Percentiles rank a stretch among this genome's conserved stretches.
Evolutionary conservation across 2,888 invertebrate genomes (phyloP).

Genomic region (Diaperis boleti): DNA sequence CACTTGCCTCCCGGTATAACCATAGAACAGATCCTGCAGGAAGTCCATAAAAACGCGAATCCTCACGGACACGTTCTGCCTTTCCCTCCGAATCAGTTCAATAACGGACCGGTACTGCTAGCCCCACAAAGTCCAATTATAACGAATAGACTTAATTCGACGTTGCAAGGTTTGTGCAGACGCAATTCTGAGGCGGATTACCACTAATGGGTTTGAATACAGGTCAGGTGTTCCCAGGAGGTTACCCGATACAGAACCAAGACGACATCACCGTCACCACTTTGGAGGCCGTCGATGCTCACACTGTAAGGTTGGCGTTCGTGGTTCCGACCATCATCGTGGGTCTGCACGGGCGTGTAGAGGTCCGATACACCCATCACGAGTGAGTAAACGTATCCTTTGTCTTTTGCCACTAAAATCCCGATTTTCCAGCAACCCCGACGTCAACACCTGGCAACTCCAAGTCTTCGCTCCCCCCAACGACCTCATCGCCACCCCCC

Average conservation of each 20-base stretch:
- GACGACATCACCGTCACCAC: constrained; percentile 70
- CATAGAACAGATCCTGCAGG: constrained; percentile 62
- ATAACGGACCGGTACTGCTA: constrained; percentile 54
- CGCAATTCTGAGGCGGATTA: background rate
- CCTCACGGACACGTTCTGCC: constrained; percentile 44
- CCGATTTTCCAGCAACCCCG: constrained; percentile 65
- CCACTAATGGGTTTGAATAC: constrained; percentile 5
- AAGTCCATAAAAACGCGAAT: constrained; percentile 59
- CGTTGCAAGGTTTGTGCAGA: constrained; percentile 54
- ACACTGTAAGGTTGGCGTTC: constrained; percentile 84
- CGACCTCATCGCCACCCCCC: constrained; percentile 86
- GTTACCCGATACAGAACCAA: constrained; percentile 61
- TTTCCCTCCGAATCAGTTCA: constrained; percentile 42
- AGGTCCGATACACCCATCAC: constrained; percentile 86
- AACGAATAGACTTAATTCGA: constrained; percentile 56
- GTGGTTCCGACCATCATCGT: constrained; percentile 86
- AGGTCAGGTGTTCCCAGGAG: constrained; percentile 46
- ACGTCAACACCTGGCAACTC: constrained; percentile 81
- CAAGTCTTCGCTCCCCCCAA: constrained; percentile 90
- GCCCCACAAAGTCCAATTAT: constrained; percentile 56
- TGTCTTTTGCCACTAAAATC: too few species aligned
- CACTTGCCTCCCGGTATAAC: constrained; percentile 57
- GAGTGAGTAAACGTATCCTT: constrained; percentile 68
- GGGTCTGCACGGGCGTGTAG: constrained; percentile 88
- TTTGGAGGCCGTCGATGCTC: constrained; percentile 82